Percentiles rank a stretch among this genome's conserved stretches.
Evolutionary conservation across 2,113 vertebrate species (phyloP).

Genomic region (Ifrita kowaldi): DNA sequence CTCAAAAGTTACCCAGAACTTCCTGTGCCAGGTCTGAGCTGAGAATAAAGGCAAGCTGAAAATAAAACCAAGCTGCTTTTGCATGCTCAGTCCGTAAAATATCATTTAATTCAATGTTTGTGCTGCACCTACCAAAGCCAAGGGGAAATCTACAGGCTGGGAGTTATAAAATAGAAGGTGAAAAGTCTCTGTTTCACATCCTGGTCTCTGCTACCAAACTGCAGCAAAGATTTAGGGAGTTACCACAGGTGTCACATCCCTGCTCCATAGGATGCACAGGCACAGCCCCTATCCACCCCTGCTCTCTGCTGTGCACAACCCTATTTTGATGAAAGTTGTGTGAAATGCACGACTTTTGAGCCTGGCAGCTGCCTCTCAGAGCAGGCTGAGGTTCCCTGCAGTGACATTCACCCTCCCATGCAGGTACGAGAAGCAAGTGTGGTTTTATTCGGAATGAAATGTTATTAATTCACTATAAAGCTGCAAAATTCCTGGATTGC

Average conservation of each 20-base stretch:
- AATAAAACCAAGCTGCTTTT: neutral
- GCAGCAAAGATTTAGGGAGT: neutral
- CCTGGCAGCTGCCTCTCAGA: neutral
- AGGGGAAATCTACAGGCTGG: neutral
- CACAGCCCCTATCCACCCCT: neutral
- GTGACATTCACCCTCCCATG: neutral
- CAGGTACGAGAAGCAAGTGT: rapidly evolving
- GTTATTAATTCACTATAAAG: neutral
- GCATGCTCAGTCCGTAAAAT: neutral
- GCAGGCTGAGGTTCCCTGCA: neutral
- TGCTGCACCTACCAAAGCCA: neutral
- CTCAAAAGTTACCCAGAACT: neutral
- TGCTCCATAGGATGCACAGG: rapidly evolving
- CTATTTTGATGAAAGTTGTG: neutral
- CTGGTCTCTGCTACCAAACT: neutral
- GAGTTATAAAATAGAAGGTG: neutral
- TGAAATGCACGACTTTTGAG: neutral
- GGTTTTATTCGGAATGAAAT: neutral
- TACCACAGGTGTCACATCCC: neutral
- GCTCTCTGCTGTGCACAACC: too few relatives aligned
- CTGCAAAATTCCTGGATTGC: neutral
- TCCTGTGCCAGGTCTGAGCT: neutral
- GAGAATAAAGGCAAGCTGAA: neutral
- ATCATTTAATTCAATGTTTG: neutral
- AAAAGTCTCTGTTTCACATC: neutral